Evolutionary conservation across 2,113 vertebrate genomes (phyloP), one percentile per base, ranked within the genome.

Genomic region (Leptobrachium ailaonicum): DNA sequence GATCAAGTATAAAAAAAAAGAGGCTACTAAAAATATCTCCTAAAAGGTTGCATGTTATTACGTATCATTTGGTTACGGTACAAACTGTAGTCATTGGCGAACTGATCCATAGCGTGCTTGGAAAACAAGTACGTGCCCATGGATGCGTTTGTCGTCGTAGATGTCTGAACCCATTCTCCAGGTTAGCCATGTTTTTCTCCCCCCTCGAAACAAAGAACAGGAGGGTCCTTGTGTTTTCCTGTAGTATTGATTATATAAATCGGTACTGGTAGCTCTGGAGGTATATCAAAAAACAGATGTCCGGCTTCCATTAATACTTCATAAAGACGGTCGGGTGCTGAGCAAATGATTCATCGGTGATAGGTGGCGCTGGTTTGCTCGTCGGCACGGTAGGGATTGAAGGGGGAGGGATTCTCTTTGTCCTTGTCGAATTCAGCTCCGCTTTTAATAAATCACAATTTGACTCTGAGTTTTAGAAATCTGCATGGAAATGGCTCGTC

Each of bases 261-360:
- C 53, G 72, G 42, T 66, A 60, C 50, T 71, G 45, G 60, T 9
- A n/a, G 41, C 58, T 58, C 66, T 62, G 62, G 53, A 81, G 79
- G 79, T 69, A 69, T 75, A 41, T 75, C 7, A 60, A 8, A 5
- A 32, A 74, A 76, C 40, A 43, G 73, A 41, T 54, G 41, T 81
- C 56, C 53, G 69, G 45, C 6, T 76, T 73, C 50, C 60, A 47
- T 40, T 9, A 75, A 67, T 11, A 81, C 41, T 81, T 42, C 78
- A 68, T 53, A 67, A 64, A 54, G 73, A 13, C 44, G 60, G 79
- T 81, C 79, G 79, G 79, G 72, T 81, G 79, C 42, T 81, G 71
- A 81, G 41, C 79, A 75, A 69, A 75, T 47, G 20, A 60, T 56
- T 81, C 68, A 69, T 69, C 13, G 64, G 71, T 74, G 79, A 63